These are phyloP conservation scores for Amphiprion ocellaris DNA, from an alignment of 2,113 vertebrate genomes.

Conservation along the genomic window DNA sequence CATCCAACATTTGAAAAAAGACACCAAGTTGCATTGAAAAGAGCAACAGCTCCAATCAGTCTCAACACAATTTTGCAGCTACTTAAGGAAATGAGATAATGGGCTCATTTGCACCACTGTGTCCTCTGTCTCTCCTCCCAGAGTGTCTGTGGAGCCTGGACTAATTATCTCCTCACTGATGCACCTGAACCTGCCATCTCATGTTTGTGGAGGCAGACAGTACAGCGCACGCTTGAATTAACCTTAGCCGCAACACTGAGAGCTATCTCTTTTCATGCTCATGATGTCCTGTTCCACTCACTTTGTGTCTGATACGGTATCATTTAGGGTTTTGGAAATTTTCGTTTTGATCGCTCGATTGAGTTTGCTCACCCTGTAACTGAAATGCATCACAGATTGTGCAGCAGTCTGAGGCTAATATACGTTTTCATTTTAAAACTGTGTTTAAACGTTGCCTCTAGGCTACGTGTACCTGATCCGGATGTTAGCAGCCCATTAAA, in stretches of 20 bases:
- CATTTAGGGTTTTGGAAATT: slow-evolving; percentile 2
- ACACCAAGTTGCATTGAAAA: neutral
- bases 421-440: too few relatives aligned
- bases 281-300: neutral
- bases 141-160: slow-evolving; percentile 11
- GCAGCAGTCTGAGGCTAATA: neutral
- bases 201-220: slow-evolving; percentile 39
- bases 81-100: slow-evolving; percentile 28
- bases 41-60: neutral
- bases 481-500: too few relatives aligned
- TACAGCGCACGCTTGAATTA: slow-evolving; percentile 33
- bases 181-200: slow-evolving; percentile 57
- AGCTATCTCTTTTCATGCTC: slow-evolving; percentile 24
- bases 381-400: slow-evolving; percentile 31
- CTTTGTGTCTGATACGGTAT: slow-evolving; percentile 2
- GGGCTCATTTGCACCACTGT: slow-evolving; percentile 17
- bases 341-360: slow-evolving; percentile 21
- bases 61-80: slow-evolving; percentile 32
- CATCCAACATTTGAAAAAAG: neutral
- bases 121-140: slow-evolving; percentile 6
- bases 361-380: neutral
- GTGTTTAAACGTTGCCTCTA: too few relatives aligned
- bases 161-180: slow-evolving; percentile 64
- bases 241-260: slow-evolving; percentile 14
- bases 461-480: too few relatives aligned